A percentile compares a stretch with the other conserved stretches of the same genome.
These are phyloP conservation scores for Bellardia pandia DNA, from an alignment of 2,888 invertebrate genomes.

Conservation along the genomic window DNA sequence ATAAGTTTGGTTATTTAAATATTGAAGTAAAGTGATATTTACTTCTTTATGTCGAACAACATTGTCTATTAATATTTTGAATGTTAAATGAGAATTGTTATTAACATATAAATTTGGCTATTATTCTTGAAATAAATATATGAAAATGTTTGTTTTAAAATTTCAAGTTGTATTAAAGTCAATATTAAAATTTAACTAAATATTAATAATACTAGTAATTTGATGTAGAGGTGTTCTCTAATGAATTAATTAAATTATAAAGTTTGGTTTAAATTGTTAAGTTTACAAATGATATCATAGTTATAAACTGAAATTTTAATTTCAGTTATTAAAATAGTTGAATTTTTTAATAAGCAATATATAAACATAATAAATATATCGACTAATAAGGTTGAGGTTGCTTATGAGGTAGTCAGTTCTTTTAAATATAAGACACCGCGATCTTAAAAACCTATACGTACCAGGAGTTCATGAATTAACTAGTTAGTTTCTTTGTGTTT, in stretches of 20 bases:
- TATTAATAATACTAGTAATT: background rate
- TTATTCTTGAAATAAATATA: background rate
- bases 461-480: no score
- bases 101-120: background rate
- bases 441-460: no score
- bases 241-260: conserved; percentile 16
- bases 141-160: background rate
- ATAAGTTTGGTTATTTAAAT: no score
- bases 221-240: background rate
- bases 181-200: background rate
- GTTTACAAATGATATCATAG: conserved; percentile 33
- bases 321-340: no score
- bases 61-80: background rate
- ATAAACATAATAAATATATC: no score
- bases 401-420: no score
- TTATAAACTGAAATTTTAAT: background rate
- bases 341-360: no score
- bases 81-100: background rate
- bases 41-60: no score
- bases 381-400: background rate
- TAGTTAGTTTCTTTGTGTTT: no score
- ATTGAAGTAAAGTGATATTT: no score
- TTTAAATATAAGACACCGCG: no score
- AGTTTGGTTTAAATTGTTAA: background rate
- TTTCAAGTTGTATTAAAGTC: background rate